Percentiles rank a stretch among this genome's conserved stretches.
Evolutionary conservation across 2,113 vertebrate genomes (phyloP).

Genomic region (Drymodes brunneopygia): DNA sequence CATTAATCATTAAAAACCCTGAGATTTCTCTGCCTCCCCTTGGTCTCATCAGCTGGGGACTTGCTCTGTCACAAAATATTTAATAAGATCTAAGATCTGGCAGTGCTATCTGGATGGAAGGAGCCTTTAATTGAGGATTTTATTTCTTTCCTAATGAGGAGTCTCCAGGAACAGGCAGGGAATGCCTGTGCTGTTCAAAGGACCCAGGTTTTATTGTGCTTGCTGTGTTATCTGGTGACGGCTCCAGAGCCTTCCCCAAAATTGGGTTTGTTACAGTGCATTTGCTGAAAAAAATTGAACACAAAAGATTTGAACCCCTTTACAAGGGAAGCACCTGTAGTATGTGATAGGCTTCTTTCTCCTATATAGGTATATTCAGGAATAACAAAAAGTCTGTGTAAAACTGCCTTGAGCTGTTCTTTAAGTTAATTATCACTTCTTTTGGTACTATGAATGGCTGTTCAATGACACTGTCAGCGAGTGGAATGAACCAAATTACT

Average conservation of each 20-base stretch:
- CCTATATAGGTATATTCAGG: constrained; percentile 54
- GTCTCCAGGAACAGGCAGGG: neutral
- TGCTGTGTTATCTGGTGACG: neutral
- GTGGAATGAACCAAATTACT: constrained; percentile 96
- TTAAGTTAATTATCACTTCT: constrained; percentile 86
- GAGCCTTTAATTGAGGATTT: neutral
- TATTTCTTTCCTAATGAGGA: neutral
- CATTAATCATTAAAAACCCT: fast-evolving
- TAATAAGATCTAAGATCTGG: neutral
- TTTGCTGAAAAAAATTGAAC: neutral
- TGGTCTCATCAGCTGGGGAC: neutral
- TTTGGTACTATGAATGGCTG: constrained; percentile 80
- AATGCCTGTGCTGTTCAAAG: neutral
- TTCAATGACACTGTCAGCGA: constrained; percentile 86
- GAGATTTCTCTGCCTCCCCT: neutral
- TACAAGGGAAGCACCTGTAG: neutral
- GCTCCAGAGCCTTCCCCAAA: neutral
- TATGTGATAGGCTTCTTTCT: neutral
- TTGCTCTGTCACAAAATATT: neutral
- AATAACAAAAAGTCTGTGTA: constrained; percentile 67
- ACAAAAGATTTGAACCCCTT: neutral
- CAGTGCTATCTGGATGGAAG: neutral
- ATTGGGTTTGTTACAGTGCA: neutral
- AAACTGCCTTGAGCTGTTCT: constrained; percentile 77
- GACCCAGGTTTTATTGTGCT: neutral